Percentiles rank a stretch among this genome's conserved stretches.
These are phyloP conservation scores for Brachycybe producta DNA, from an alignment of 2,888 invertebrate species.

Conservation along the genomic window DNA sequence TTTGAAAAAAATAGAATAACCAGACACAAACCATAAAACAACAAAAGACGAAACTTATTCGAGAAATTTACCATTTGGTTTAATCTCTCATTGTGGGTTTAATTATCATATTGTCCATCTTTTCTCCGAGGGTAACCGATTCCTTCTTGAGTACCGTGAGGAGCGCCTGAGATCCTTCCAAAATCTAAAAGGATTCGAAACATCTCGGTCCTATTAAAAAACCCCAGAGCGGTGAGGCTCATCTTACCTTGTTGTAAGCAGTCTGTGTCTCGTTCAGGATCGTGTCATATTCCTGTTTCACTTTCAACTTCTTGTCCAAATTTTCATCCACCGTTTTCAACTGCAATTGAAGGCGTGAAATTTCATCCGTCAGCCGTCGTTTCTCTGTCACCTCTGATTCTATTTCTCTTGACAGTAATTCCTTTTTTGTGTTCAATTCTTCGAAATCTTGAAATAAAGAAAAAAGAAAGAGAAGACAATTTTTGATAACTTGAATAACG, in stretches of 20 bases:
- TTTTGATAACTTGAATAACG: too few relatives aligned
- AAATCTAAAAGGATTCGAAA: background rate
- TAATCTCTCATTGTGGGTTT: too few relatives aligned
- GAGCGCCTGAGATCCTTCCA: conserved; percentile 6
- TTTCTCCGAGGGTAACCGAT: background rate
- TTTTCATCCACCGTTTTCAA: background rate
- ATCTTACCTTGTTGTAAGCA: conserved; percentile 7
- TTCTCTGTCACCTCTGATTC: background rate
- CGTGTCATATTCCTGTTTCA: conserved; percentile 4
- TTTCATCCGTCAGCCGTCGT: background rate
- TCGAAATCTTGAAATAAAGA: conserved; percentile 4
- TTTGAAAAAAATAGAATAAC: too few relatives aligned
- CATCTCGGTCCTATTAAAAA: background rate
- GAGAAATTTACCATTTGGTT: too few relatives aligned
- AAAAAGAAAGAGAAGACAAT: background rate
- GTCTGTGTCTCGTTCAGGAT: background rate
- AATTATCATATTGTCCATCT: too few relatives aligned
- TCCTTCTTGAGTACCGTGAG: conserved; percentile 10
- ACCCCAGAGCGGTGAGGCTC: background rate
- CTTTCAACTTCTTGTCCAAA: background rate
- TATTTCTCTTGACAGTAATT: background rate
- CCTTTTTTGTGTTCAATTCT: background rate
- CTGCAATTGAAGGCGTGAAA: background rate
- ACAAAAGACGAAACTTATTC: too few relatives aligned
- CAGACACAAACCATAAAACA: too few relatives aligned